Base-by-base conservation (phyloP, 2,888 invertebrate genomes). In the Napeogenes inachia region DNA sequence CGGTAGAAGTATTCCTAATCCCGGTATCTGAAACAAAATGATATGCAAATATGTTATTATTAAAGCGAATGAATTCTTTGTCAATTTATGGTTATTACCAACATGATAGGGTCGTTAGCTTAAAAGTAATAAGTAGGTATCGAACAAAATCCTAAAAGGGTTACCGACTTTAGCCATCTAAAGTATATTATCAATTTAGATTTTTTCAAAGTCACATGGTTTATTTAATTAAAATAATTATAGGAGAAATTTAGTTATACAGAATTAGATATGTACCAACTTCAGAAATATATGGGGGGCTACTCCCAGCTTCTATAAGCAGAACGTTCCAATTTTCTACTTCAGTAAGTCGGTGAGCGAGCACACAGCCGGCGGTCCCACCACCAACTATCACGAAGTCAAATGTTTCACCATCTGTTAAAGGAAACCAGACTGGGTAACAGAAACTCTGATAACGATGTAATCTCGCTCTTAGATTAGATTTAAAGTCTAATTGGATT, bases 301-400 rank as follows among this genome's bases (percentile, higher is more conserved):
- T 75, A 2, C 71, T 79, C 0, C 96, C 96, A 0, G 94, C 95
- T 83, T 96, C 95, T 10, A 96, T 74, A 0, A 96, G 82, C 8
- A 95, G 79, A 0, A 95, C 93, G 0, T 85, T 91, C 91, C 93
- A 94, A 12, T 92, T 77, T 0, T 84, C 13, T 2, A 67, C 56
- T 59, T 95, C 95, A 2, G 94, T 92, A 0, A 95, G 84, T 5
- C 96, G 89, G 80, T 94, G 95, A 1, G 95, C 95, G 4, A 96
- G 79, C 3, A 95, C 96, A 54, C 94, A 93, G 3, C 95, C 95
- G 0, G 92, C 92, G 2, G 92, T 82, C 0, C 84, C 88, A 8
- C 84, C 85, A 2, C 87, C 86, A 0, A 86, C 73, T 13, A 87
- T 73, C 30, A 86, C 73, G 68, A 85, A 86, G 66, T 86, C 85